phyloP scores from a whole-genome alignment of 2,113 vertebrate genomes.

The Lethenteron reissneri region DNA sequence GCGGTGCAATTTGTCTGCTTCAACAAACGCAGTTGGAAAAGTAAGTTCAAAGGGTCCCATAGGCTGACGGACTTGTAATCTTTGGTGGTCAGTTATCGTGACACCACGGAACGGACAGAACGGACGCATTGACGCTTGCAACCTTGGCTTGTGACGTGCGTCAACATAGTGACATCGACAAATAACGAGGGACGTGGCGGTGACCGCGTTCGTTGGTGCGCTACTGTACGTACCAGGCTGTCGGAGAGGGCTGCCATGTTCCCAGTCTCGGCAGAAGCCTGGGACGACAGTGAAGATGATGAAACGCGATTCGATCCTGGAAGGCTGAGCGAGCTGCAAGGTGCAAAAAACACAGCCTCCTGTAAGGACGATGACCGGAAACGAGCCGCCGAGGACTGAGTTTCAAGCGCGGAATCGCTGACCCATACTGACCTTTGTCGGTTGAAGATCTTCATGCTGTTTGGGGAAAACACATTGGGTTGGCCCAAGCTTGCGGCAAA shows the following conservation, averaged over 20 bases:
- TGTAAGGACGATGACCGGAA: not conserved
- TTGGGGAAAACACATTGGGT: constrained; percentile 63
- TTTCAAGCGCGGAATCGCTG: not conserved
- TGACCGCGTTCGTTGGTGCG: not conserved
- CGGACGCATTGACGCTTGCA: not conserved
- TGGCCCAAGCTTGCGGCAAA: constrained; percentile 45
- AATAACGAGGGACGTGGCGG: not conserved
- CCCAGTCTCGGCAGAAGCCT: constrained; percentile 68
- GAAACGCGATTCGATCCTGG: constrained; percentile 70
- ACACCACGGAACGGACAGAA: not conserved
- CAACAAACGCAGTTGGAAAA: too few species aligned
- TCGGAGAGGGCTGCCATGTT: constrained; percentile 63
- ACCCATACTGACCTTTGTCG: constrained; percentile 45
- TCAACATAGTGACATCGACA: not conserved
- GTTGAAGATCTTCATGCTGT: constrained; percentile 56
- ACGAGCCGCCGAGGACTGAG: too few species aligned
- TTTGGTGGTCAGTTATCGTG: not conserved
- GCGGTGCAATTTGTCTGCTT: too few species aligned
- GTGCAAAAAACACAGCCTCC: constrained; percentile 14
- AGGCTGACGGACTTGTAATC: too few species aligned
- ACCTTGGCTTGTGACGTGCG: not conserved
- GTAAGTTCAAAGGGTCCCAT: too few species aligned
- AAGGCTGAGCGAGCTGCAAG: constrained; percentile 56
- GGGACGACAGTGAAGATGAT: constrained; percentile 76
- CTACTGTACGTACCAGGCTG: constrained; percentile 23